These are phyloP conservation scores for Rhorus exstirpatorius DNA, from an alignment of 2,888 invertebrate genomes.

Conservation along the genomic window DNA sequence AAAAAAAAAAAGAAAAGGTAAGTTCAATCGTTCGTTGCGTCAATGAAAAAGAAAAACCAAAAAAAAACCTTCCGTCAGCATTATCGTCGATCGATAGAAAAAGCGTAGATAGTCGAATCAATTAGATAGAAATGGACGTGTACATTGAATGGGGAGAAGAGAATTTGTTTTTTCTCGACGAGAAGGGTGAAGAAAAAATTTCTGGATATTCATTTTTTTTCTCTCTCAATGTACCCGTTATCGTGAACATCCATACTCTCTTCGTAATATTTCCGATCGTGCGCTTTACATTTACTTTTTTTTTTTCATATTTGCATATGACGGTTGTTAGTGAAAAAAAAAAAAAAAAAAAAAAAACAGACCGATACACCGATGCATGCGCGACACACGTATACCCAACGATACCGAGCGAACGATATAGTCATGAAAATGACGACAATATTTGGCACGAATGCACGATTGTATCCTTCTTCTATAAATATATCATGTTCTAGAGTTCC, in stretches of 20 bases:
- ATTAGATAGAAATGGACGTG: slow-evolving; percentile 68
- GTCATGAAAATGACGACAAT: neutral
- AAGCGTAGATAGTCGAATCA: slow-evolving; percentile 68
- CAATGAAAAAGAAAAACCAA: neutral
- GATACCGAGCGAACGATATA: slow-evolving; percentile 33
- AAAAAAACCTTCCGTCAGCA: slow-evolving; percentile 54
- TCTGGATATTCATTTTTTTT: neutral
- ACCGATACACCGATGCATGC: slow-evolving; percentile 50
- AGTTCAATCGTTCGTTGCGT: neutral
- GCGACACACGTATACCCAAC: slow-evolving; percentile 36
- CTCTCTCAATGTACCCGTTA: too few relatives aligned
- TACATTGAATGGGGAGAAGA: slow-evolving; percentile 59
- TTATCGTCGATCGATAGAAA: slow-evolving; percentile 35
- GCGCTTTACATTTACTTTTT: neutral
- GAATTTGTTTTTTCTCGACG: neutral
- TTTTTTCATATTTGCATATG: slow-evolving; percentile 25
- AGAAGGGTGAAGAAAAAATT: neutral
- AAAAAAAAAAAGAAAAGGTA: slow-evolving; percentile 22
- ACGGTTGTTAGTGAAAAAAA: slow-evolving; percentile 14
- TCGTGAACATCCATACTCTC: too few relatives aligned
- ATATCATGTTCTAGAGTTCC: too few relatives aligned
- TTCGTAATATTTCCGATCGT: too few relatives aligned
- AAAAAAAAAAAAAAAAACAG: neutral
- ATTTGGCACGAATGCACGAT: slow-evolving; percentile 69
- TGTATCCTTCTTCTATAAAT: slow-evolving; percentile 30